A percentile compares a stretch with the other conserved stretches of the same genome.
Evolutionary conservation across 30 jellyfish, hydroid and myxozoan genomes (phyloP).

Genomic region (Cassiopea andromeda): DNA sequence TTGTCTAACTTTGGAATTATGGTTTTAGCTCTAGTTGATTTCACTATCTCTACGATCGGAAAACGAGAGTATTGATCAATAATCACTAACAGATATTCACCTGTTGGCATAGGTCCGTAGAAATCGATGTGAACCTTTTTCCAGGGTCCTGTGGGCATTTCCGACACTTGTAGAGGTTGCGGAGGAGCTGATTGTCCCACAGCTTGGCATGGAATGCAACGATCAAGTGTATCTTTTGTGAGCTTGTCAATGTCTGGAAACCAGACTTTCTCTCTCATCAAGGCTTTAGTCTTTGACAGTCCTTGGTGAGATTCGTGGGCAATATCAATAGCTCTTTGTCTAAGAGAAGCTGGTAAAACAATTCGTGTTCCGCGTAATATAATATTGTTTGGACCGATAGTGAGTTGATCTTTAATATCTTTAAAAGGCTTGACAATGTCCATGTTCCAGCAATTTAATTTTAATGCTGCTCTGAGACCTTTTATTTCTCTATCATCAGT

Average conservation of each 20-base stretch:
- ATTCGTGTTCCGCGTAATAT: slow-evolving; percentile 23
- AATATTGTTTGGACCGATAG: slow-evolving; percentile 8
- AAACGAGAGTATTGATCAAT: slow-evolving; percentile 28
- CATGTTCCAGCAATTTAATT: slow-evolving; percentile 16
- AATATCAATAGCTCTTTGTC: slow-evolving; percentile 4
- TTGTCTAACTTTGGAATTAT: slow-evolving; percentile 35
- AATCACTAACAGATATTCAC: slow-evolving; percentile 62
- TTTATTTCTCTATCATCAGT: background rate
- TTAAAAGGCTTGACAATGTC: slow-evolving; percentile 11
- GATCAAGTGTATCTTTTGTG: slow-evolving; percentile 22
- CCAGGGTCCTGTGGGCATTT: slow-evolving; percentile 52
- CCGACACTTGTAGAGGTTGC: slow-evolving; percentile 23
- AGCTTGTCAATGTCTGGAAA: slow-evolving; percentile 53
- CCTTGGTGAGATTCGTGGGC: slow-evolving; percentile 53
- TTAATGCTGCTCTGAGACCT: slow-evolving; percentile 25
- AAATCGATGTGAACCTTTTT: slow-evolving; percentile 28
- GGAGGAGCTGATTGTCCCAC: slow-evolving; percentile 13
- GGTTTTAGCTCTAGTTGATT: slow-evolving; percentile 42
- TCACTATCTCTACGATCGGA: slow-evolving; percentile 65
- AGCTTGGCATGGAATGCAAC: slow-evolving; percentile 68
- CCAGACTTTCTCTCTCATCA: slow-evolving; percentile 53
- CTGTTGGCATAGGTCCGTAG: slow-evolving; percentile 53
- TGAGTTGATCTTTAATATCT: background rate
- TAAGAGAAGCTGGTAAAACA: slow-evolving; percentile 4
- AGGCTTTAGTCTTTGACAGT: slow-evolving; percentile 24